These are phyloP conservation scores for Lonchura striata DNA, from an alignment of 2,113 vertebrate species.

Conservation along the genomic window DNA sequence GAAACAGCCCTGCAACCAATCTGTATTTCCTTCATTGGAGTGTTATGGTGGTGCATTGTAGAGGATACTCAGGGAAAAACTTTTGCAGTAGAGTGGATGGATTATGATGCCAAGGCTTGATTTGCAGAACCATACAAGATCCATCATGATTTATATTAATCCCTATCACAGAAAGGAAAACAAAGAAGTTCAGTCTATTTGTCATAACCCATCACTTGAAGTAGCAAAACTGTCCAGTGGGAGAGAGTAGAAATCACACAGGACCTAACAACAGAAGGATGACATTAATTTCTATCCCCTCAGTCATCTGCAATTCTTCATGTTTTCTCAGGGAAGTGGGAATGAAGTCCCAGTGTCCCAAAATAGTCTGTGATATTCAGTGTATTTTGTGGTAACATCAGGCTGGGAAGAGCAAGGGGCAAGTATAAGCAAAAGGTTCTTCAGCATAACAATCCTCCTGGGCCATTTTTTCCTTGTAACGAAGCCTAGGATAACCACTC, in stretches of 20 bases:
- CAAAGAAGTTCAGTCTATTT: background rate
- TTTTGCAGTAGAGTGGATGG: background rate
- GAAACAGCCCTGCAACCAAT: background rate
- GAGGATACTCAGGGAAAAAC: background rate
- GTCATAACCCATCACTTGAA: background rate
- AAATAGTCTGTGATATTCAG: background rate
- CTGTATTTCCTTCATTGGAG: background rate
- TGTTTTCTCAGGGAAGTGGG: background rate
- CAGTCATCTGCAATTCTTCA: background rate
- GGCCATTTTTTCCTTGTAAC: background rate
- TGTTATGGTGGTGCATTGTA: background rate
- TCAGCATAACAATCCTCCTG: background rate
- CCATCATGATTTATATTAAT: background rate
- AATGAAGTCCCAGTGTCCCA: background rate
- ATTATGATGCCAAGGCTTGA: background rate
- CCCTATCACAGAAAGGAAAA: background rate
- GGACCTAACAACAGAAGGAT: background rate
- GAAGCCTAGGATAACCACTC: background rate
- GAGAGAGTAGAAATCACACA: background rate
- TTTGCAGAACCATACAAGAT: background rate
- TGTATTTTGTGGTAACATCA: background rate
- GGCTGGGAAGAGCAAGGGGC: background rate
- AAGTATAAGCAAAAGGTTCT: background rate
- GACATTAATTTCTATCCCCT: background rate
- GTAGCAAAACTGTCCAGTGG: background rate